A percentile compares a stretch with the other conserved stretches of the same genome.
Conservation (phyloP, 2,888 invertebrate species). For the Epicampocera succincta region DNA sequence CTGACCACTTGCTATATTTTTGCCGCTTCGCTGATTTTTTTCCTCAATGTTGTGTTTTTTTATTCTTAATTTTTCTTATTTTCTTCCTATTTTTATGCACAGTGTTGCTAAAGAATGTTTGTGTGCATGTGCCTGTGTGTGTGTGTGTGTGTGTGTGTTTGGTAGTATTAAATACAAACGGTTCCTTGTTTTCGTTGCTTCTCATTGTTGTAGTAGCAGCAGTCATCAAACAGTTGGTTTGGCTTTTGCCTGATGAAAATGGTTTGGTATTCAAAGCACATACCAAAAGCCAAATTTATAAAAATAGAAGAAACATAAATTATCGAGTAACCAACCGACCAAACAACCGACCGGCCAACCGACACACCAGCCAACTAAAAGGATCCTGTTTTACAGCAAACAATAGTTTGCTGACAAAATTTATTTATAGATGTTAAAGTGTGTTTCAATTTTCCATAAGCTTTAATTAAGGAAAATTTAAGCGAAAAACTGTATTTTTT, state of each 20-base stretch:
- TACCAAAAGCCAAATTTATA: conserved; percentile 25
- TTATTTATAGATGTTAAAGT: conserved; percentile 22
- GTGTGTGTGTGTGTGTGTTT: conserved; percentile 31
- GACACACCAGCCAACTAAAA: conserved; percentile 18
- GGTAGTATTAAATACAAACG: conserved; percentile 49
- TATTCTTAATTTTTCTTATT: conserved; percentile 39
- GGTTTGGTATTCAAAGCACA: conserved; percentile 64
- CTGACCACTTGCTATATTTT: conserved; percentile 68
- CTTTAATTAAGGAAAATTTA: conserved; percentile 11
- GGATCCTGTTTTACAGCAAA: conserved; percentile 16
- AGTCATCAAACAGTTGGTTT: conserved; percentile 67
- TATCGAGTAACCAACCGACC: conserved; percentile 23
- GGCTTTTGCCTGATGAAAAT: conserved; percentile 53
- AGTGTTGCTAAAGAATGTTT: conserved; percentile 20
- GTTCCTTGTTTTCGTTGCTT: conserved; percentile 55
- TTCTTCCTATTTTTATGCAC: conserved; percentile 35
- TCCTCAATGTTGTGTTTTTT: conserved; percentile 16
- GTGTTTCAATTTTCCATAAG: conserved; percentile 2
- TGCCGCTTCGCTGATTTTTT: conserved; percentile 67
- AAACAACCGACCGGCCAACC: conserved; percentile 8
- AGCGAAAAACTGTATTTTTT: neutral
- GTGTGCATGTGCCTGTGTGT: conserved; percentile 1
- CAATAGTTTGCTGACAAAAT: conserved; percentile 42
- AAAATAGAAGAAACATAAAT: neutral
- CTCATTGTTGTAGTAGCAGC: conserved; percentile 30